These are phyloP conservation scores for Alaudala cheleensis DNA, from an alignment of 2,113 vertebrate species.

Conservation along the genomic window DNA sequence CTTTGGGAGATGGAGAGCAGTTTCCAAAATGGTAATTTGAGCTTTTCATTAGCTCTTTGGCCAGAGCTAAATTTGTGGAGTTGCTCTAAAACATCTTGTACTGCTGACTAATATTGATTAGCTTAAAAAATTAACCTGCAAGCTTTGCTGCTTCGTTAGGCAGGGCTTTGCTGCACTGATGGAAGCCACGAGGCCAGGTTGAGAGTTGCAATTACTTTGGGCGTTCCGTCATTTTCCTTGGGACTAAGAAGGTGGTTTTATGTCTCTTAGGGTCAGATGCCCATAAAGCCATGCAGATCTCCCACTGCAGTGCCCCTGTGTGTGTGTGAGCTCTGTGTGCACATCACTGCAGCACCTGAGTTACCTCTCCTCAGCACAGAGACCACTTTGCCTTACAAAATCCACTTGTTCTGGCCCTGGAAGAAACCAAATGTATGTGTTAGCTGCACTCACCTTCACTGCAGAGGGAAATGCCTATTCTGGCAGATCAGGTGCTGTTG, in stretches of 20 bases:
- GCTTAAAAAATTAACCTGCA: slow-evolving; percentile 34
- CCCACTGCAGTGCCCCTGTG: not conserved
- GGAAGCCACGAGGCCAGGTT: accelerated
- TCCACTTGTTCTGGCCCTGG: not conserved
- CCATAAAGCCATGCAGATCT: not conserved
- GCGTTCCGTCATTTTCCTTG: not conserved
- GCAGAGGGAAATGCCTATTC: not conserved
- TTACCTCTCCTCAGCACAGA: not conserved
- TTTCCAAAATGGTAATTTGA: slow-evolving; percentile 21
- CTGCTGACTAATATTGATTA: slow-evolving; percentile 38
- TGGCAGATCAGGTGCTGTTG: not conserved
- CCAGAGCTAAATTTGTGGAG: not conserved
- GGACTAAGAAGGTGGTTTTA: not conserved
- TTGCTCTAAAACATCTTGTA: slow-evolving; percentile 32
- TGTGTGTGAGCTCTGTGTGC: not conserved
- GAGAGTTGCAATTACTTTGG: not conserved
- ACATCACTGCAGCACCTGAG: not conserved
- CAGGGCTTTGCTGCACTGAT: not conserved
- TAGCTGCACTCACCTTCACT: not conserved
- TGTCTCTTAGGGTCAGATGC: not conserved
- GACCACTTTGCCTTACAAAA: not conserved
- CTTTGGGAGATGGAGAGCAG: not conserved
- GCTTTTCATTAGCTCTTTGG: slow-evolving; percentile 47
- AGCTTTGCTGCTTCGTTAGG: not conserved
- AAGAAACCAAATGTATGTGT: not conserved